Evolutionary conservation across 2,888 invertebrate species (phyloP), one percentile per base, ranked within the genome.

Genomic region (Trichopoda pennipes): DNA sequence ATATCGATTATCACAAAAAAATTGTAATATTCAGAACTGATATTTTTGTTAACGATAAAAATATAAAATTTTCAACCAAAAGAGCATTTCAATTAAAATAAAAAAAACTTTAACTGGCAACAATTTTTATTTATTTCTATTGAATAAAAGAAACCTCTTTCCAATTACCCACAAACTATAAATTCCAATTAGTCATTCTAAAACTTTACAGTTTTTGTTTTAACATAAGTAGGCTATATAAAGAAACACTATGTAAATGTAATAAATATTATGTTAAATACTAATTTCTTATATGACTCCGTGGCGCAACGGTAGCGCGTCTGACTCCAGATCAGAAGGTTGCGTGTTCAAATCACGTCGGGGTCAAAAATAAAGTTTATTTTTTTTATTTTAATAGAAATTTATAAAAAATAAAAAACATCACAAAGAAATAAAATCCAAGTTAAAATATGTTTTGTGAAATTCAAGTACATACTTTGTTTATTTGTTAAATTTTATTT

Each of bases 281-380:
- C 1, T 8, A 0, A 0, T 0, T 0, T 1, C 0, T 12, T 0
- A 80, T 3, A 42, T 47, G 88, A 88, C 88, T 89, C 88, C 88
- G 88, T 89, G 88, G 88, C 88, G 88, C 88, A 89, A 89, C 88
- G 88, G 88, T 89, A 89, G 88, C 89, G 89, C 89, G 89, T 88
- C 88, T 89, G 89, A 89, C 89, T 89, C 89, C 89, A 89, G 89
- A 88, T 89, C 89, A 89, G 88, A 89, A 89, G 88, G 88, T 89
- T 88, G 88, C 88, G 88, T 88, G 88, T 88, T 89, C 88, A 89
- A 89, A 89, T 89, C 88, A 88, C 88, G 88, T 88, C 88, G 88
- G 88, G 88, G 88, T 88, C 88, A 88, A 17, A 0, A 14, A 19
- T 72, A 47, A 19, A 19, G 1, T 32, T 58, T 51, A n/a, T 64